phyloP scores from a whole-genome alignment of 2,888 invertebrate genomes.

The Zele albiditarsus region DNA sequence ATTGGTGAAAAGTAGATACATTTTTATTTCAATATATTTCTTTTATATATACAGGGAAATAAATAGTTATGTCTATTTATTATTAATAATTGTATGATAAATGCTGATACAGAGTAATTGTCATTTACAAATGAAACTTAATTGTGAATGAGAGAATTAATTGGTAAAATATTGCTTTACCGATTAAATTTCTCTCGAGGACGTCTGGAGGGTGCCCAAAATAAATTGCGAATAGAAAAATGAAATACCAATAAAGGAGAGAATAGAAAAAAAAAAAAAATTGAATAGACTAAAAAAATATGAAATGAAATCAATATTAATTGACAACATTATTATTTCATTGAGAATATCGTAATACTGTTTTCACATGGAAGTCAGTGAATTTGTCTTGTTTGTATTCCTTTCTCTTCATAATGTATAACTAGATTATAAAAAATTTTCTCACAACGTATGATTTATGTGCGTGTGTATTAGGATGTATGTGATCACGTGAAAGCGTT shows the following conservation, averaged over 20 bases:
- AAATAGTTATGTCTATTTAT: too few species aligned
- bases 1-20: background rate
- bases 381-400: background rate
- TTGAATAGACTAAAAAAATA: background rate
- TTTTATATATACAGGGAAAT: too few species aligned
- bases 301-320: background rate
- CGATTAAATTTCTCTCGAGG: too few species aligned
- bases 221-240: too few species aligned
- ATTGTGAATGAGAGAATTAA: too few species aligned
- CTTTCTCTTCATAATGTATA: background rate
- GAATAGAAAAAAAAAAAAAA: background rate
- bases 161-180: too few species aligned
- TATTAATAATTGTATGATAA: too few species aligned
- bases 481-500: conserved; percentile 42
- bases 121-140: too few species aligned
- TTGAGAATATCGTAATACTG: background rate
- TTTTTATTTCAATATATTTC: too few species aligned
- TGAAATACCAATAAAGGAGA: background rate
- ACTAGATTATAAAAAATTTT: background rate
- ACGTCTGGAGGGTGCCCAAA: too few species aligned
- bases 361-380: background rate
- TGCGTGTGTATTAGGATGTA: background rate
- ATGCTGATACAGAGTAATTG: too few species aligned
- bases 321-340: background rate
- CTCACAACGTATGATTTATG: background rate